Conservation (phyloP, 2,797 vertebrate genomes). For the Hippopotamyrus pictus region DNA sequence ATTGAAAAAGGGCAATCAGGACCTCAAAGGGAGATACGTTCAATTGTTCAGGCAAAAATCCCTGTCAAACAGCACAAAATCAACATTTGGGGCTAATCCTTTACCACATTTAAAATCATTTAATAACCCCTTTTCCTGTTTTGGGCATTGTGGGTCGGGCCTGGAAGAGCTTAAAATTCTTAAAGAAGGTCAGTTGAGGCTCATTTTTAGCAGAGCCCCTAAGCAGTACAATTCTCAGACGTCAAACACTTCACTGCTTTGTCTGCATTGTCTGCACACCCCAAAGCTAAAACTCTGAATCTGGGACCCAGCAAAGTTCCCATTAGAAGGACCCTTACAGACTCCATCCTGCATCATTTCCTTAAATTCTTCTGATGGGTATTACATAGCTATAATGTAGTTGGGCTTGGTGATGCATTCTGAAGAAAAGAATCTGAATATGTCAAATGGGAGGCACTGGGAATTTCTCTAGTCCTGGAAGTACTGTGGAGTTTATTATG, state of each 20-base stretch:
- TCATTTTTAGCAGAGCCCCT: too few relatives aligned
- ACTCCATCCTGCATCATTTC: background rate
- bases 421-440: background rate
- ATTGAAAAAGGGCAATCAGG: background rate
- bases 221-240: too few relatives aligned
- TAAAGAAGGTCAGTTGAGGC: too few relatives aligned
- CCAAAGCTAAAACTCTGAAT: background rate
- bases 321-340: background rate
- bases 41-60: background rate
- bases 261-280: background rate
- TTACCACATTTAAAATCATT: background rate
- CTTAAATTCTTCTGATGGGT: background rate
- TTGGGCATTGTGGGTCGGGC: background rate
- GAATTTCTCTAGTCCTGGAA: background rate
- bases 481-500: too few relatives aligned
- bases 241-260: too few relatives aligned
- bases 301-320: background rate
- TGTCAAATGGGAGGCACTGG: background rate
- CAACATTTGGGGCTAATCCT: background rate
- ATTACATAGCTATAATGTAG: background rate
- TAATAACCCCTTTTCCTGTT: background rate
- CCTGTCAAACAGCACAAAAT: background rate
- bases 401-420: background rate
- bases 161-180: too few relatives aligned
- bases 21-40: background rate